Base-by-base conservation (phyloP, 2,888 invertebrate genomes). In the Andricus quercusramuli region DNA sequence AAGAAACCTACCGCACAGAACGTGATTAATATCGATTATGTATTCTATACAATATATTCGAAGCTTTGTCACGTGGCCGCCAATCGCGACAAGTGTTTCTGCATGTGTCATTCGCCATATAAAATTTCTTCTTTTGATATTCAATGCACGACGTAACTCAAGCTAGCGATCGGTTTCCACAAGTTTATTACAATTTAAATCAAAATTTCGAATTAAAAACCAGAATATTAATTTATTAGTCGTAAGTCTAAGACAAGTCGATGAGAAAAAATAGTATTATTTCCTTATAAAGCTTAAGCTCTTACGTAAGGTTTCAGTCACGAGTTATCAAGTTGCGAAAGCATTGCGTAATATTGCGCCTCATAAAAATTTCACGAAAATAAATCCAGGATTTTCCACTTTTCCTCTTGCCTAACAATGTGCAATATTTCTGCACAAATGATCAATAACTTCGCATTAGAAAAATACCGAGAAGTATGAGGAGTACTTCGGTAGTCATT, bases 81-180 rank as follows among this genome's bases (percentile, higher is more conserved):
- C 77, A 64, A 83, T 80, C 77, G 78, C 79, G 80, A 79, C 82
- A 83, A 84, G 85, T 80, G 77, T 84, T 86, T 85, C 84, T 85
- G 81, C 80, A 80, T 85, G 85, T 86, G 85, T 86, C 85, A 85
- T 81, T 67, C 79, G 51, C 15, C 51, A 41, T 51, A n/a, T 51
- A 74, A 37, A 20, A 70, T 51, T 32, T 70, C 32, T 74, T 56
- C 51, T 74, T 74, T 74, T 74, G 22, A 56, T 47, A 65, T 64
- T 20, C 65, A 65, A 51, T 67, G 32, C 62, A 68, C 41, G 62
- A 37, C 62, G 47, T 65, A 32, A 74, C n/a, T 29, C 17, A 67
- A 74, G 70, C 32, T 17, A 32, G n/a, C 32, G n/a, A 74, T 74
- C 67, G 44, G 22, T 66, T 25, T 66, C 32, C 37, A 25, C 8